A percentile compares a stretch with the other conserved stretches of the same genome.
phyloP scores from a whole-genome alignment of 2,888 invertebrate species.

The Panopea generosa region DNA sequence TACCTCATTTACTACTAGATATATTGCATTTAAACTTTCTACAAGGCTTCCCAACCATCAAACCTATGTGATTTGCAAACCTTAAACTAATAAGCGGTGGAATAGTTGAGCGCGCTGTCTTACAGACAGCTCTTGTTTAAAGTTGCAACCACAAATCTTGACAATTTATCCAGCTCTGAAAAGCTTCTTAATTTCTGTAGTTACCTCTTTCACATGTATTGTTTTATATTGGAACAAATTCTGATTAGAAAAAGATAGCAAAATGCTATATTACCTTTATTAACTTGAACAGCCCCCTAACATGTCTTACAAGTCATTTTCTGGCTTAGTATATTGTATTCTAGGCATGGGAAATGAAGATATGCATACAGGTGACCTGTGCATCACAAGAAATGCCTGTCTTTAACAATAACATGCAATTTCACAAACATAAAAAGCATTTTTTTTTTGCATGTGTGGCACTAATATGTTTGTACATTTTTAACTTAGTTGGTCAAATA shows the following conservation, averaged over 20 bases:
- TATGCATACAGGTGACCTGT: slow-evolving; percentile 2
- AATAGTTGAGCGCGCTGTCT: no score
- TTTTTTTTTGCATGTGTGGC: slow-evolving; percentile 3
- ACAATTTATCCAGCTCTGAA: slow-evolving; percentile 3
- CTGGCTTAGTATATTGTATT: background rate
- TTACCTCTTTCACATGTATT: background rate
- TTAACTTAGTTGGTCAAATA: slow-evolving; percentile 1
- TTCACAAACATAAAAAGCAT: slow-evolving; percentile 1
- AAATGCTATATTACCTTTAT: slow-evolving; percentile 1
- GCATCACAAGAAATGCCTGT: slow-evolving; percentile 1
- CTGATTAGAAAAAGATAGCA: slow-evolving; percentile 3
- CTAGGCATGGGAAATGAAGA: slow-evolving; percentile 3
- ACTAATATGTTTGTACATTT: slow-evolving; percentile 1
- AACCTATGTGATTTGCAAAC: slow-evolving; percentile 3
- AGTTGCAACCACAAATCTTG: background rate
- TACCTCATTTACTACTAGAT: slow-evolving; percentile 3
- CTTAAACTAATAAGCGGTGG: slow-evolving; percentile 2
- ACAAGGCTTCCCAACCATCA: background rate
- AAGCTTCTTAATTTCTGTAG: slow-evolving; percentile 3
- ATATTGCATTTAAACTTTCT: no score
- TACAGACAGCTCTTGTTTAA: slow-evolving; percentile 1
- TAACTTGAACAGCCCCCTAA: background rate
- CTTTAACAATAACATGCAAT: slow-evolving; percentile 1
- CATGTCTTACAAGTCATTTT: slow-evolving; percentile 2
- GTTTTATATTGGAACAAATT: slow-evolving; percentile 1